Percentiles rank a stretch among this genome's conserved stretches.
Conservation (phyloP, 2,888 invertebrate species). For the Philhelius pedissequus region DNA sequence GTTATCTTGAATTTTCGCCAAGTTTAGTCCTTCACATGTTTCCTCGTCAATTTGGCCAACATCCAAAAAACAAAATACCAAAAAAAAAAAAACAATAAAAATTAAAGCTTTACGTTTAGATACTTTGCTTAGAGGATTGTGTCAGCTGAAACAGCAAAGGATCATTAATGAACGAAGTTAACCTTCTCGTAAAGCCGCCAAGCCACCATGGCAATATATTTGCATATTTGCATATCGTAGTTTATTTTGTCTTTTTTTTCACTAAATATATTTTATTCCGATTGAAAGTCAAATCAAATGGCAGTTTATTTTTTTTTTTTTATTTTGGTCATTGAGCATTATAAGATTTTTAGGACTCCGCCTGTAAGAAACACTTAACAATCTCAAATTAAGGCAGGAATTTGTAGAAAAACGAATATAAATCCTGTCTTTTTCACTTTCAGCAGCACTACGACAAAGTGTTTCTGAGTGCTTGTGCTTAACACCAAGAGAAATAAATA, state of each 20-base stretch:
- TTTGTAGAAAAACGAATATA: conserved; percentile 34
- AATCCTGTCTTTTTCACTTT: neutral
- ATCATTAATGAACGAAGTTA: conserved; percentile 26
- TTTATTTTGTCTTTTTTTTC: neutral
- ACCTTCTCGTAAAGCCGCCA: conserved; percentile 12
- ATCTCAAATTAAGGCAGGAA: conserved; percentile 41
- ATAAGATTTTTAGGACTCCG: conserved; percentile 34
- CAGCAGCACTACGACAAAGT: neutral
- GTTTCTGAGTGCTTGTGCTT: conserved; percentile 19
- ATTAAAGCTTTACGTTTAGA: conserved; percentile 1
- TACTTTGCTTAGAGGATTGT: conserved; percentile 6
- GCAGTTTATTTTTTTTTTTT: conserved; percentile 12
- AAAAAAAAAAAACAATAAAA: neutral
- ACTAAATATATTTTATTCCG: conserved; percentile 25
- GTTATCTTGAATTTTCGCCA: conserved; percentile 36
- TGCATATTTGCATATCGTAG: conserved; percentile 50
- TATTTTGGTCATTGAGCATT: neutral
- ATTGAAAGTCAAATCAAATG: conserved; percentile 44
- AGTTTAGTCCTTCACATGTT: conserved; percentile 21
- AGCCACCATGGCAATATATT: conserved; percentile 7
- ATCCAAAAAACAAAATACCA: conserved; percentile 5
- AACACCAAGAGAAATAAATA: neutral
- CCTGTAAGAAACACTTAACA: conserved; percentile 30
- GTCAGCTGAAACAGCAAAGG: conserved; percentile 26
- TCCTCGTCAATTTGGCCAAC: conserved; percentile 18